Evolutionary conservation across 2,797 vertebrate genomes (phyloP), one percentile per base, ranked within the genome.

Genomic region (Hirundo rustica): DNA sequence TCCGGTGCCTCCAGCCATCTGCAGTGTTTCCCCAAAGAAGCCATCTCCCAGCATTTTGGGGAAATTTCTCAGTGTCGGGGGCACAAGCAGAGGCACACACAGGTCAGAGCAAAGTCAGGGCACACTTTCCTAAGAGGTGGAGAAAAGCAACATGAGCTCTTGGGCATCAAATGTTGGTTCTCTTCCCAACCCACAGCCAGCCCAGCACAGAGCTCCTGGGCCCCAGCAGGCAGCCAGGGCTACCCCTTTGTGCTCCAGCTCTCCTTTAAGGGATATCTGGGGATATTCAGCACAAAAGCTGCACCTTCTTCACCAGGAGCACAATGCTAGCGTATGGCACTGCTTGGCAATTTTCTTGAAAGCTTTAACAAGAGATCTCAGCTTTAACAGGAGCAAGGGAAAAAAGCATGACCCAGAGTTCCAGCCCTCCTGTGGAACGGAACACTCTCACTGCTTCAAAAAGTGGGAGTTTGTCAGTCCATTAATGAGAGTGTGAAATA

Each of bases 51-150:
- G 30, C 26, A 67, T 29, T 42, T 8, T 26, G 54, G 32, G 54
- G 54, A 22, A 17, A 50, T 48, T 54, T 54, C 60, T 53, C 44
- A 16, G 29, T 23, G 32, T 7, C 29, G 61, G 36, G 70, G 36
- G 17, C 36, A 48, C 4, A 7, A 29, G 26, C 50, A 82, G 73
- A 23, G 36, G 50, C 38, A 50, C 11, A 7, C 0, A 0, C 0
- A 1, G 45, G 25, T 50, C 44, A n/a, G 25, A 79, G 11, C 11
- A 34, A 29, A 7, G 16, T 29, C 6, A 11, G 44, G 51, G 10
- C 58, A 65, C 12, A 1, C 4, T 27, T 25, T 11, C 50, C 62
- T 67, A 53, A 68, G 54, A 82, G 48, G 15, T 8, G 30, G 13
- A 79, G 10, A 55, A 78, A 27, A 83, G 29, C 32, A 66, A 34